Evolutionary conservation across 2,113 vertebrate species (phyloP).

Genomic region (Petroica traversi): DNA sequence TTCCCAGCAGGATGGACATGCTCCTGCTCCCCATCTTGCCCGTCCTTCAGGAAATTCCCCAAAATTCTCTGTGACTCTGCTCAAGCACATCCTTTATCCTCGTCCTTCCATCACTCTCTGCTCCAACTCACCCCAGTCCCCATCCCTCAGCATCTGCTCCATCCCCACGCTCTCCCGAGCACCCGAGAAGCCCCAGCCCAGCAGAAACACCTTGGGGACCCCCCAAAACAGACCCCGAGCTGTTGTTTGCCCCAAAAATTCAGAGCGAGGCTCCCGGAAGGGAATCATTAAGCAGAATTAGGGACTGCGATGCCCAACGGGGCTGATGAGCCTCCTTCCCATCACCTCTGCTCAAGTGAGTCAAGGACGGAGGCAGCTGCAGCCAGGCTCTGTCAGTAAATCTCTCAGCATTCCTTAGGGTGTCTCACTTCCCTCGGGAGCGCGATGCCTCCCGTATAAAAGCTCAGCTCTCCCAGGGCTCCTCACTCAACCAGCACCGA

Average conservation of each 20-base stretch:
- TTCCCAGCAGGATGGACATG: rapidly evolving
- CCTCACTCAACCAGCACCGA: not conserved
- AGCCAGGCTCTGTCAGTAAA: not conserved
- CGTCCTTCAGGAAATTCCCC: not conserved
- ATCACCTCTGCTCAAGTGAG: not conserved
- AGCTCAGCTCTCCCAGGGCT: not conserved
- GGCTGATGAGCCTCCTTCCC: not conserved
- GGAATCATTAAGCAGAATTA: not conserved
- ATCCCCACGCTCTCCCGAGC: not conserved
- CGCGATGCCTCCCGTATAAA: not conserved
- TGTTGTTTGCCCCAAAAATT: rapidly evolving
- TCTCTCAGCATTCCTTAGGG: conserved; percentile 35
- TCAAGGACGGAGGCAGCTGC: conserved; percentile 6
- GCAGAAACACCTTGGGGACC: rapidly evolving
- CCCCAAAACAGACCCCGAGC: not conserved
- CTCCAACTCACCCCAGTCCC: not conserved
- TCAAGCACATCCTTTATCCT: not conserved
- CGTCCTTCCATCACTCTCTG: not conserved
- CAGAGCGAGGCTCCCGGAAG: not conserved
- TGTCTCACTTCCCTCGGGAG: conserved; percentile 41
- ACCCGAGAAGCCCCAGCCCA: not conserved
- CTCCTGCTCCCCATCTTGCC: rapidly evolving
- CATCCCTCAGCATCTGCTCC: not conserved
- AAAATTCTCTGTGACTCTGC: not conserved
- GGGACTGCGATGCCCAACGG: rapidly evolving